A percentile compares a stretch with the other conserved stretches of the same genome.
Evolutionary conservation across 2,113 vertebrate genomes (phyloP).

Genomic region (Gymnarchus niloticus): DNA sequence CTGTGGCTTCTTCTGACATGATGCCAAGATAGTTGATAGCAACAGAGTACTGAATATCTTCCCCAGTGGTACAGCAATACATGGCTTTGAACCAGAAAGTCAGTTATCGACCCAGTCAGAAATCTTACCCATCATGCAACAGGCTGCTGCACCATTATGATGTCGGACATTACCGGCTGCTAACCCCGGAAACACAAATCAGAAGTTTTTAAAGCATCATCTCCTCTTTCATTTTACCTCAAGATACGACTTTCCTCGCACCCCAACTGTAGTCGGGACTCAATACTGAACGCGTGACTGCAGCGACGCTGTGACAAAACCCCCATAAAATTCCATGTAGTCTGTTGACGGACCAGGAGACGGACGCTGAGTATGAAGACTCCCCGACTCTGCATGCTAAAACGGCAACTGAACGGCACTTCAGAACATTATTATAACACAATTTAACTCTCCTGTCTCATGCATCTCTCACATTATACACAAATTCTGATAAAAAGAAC

Average conservation of each 20-base stretch:
- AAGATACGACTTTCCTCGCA: not conserved
- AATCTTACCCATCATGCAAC: not conserved
- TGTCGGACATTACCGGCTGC: not conserved
- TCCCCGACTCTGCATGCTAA: slow-evolving; percentile 15
- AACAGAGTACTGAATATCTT: not conserved
- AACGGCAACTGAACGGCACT: not conserved
- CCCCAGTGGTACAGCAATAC: slow-evolving; percentile 1
- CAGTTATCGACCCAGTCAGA: not conserved
- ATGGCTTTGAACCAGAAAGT: not conserved
- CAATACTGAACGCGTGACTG: not conserved
- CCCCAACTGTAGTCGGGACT: not conserved
- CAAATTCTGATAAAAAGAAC: not conserved
- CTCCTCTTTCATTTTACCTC: not conserved
- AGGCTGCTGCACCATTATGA: not conserved
- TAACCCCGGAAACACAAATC: not conserved
- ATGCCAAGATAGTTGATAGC: slow-evolving; percentile 4
- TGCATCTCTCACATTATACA: not conserved
- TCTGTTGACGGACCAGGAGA: not conserved
- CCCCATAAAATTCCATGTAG: no score
- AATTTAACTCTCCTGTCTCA: not conserved
- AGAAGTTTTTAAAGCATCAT: not conserved
- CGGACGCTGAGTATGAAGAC: not conserved
- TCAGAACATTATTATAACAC: not conserved
- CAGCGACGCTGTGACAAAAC: not conserved
- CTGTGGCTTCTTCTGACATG: not conserved